A percentile compares a stretch with the other conserved stretches of the same genome.
These are phyloP conservation scores for Centropus bengalensis DNA, from an alignment of 2,113 vertebrate genomes.

Conservation along the genomic window DNA sequence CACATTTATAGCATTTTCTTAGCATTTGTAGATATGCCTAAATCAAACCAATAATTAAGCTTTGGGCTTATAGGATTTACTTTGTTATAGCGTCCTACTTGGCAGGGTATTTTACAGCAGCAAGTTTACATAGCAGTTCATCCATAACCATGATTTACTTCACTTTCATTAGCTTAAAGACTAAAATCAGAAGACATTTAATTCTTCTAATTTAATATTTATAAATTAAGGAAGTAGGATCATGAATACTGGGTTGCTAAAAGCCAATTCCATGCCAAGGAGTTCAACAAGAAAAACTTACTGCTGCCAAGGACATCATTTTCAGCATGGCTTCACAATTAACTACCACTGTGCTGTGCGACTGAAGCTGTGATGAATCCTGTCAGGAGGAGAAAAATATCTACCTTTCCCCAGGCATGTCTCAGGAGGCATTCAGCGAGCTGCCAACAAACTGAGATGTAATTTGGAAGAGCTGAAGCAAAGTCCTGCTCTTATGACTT, in stretches of 20 bases:
- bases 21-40: constrained; percentile 34
- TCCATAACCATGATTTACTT: constrained; percentile 36
- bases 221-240: constrained; percentile 59
- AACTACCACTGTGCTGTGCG: not conserved
- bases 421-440: not conserved
- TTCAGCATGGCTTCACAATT: not conserved
- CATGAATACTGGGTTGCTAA: constrained; percentile 16
- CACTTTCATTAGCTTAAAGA: constrained; percentile 42
- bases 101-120: constrained; percentile 31
- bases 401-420: not conserved
- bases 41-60: constrained; percentile 46
- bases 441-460: not conserved
- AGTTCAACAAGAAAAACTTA: constrained; percentile 29
- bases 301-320: constrained; percentile 18
- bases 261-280: constrained; percentile 26
- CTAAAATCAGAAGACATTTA: constrained; percentile 63
- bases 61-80: constrained; percentile 26
- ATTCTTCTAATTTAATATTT: constrained; percentile 59
- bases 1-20: constrained; percentile 19
- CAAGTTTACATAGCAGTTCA: constrained; percentile 46
- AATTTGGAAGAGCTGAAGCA: not conserved
- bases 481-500: not conserved
- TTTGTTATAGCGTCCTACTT: constrained; percentile 22
- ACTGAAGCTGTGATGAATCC: not conserved
- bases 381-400: not conserved